Base-by-base conservation (phyloP, 2,113 vertebrate genomes). In the Sinocyclocheilus rhinocerous region DNA sequence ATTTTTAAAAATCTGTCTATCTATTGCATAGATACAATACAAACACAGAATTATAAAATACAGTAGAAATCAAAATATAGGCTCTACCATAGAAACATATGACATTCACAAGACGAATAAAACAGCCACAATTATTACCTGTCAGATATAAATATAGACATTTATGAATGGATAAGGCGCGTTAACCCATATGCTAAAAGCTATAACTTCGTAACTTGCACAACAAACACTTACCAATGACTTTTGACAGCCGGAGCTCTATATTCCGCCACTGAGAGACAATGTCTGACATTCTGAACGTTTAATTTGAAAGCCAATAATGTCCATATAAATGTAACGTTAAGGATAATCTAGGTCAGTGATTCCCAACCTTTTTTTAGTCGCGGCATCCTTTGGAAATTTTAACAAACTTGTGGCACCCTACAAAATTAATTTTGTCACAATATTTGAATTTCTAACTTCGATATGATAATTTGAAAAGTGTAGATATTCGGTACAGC, bases 191-290 rank as follows among this genome's bases (percentile, higher is more conserved):
- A 33, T 77, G 48, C 76, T 77, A 55, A 55, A 18, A 16, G 76
- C 76, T 29, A 52, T 33, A 33, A 33, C 29, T 33, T 33, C 29
- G 18, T 33, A 29, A 76, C 52, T 57, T 33, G 22, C 4, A 76
- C 48, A n/a, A 20, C 16, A 52, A 36, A 18, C 4, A 92, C 97
- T 96, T 91, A 99, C 98, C 97, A 57, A 99, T 92, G 10, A 85
- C 78, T 92, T 94, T 94, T 39, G 97, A 98, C 67, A 98, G 90
- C 76, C 91, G 93, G 85, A 99, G 89, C 80, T 98, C 96, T 12
- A 90, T 87, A 90, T 99, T 99, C 76, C 98, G 93, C 97, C 98
- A 99, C 88, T 92, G 92, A 90, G 96, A 97, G 83, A 99, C 86
- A 70, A 97, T 95, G 59, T 93, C 95, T 10, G 97, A 95, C 98